Percentiles rank a stretch among this genome's conserved stretches.
Evolutionary conservation across 2,113 vertebrate species (phyloP).

Genomic region (Psettodes erumei): DNA sequence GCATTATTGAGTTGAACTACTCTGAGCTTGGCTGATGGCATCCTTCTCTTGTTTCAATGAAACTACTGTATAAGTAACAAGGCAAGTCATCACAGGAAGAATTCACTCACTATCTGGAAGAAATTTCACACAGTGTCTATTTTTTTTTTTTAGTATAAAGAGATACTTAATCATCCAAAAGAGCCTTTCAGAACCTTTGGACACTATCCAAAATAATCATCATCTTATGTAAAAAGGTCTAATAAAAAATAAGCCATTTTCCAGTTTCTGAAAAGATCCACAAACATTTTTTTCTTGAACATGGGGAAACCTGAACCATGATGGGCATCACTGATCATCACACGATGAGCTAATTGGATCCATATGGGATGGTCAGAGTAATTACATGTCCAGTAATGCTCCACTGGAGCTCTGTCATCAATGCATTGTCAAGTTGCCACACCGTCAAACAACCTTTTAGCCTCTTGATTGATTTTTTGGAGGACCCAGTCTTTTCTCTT

Average conservation of each 20-base stretch:
- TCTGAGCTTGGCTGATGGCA: background rate
- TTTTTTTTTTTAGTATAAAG: background rate
- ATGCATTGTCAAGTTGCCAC: slow-evolving; percentile 56
- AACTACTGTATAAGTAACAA: slow-evolving; percentile 1
- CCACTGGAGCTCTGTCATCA: slow-evolving; percentile 55
- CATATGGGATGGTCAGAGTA: slow-evolving; percentile 61
- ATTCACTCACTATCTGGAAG: background rate
- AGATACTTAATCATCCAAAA: background rate
- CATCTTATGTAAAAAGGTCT: background rate
- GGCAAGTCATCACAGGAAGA: background rate
- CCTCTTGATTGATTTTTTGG: slow-evolving; percentile 67
- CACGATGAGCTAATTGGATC: slow-evolving; percentile 56
- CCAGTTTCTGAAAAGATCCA: slow-evolving; percentile 20
- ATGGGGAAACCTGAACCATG: slow-evolving; percentile 15
- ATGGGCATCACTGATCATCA: slow-evolving; percentile 9
- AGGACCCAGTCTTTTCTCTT: slow-evolving; percentile 42
- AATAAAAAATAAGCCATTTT: slow-evolving; percentile 1
- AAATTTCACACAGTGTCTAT: background rate
- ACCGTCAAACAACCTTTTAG: slow-evolving; percentile 67
- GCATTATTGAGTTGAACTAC: background rate
- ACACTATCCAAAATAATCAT: background rate
- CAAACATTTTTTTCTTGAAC: background rate
- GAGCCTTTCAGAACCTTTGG: background rate
- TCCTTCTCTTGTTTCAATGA: slow-evolving; percentile 12
- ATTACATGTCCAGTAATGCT: slow-evolving; percentile 69